phyloP scores from a whole-genome alignment of 1,140 invertebrate genomes.

The Zaprionus ghesquierei region DNA sequence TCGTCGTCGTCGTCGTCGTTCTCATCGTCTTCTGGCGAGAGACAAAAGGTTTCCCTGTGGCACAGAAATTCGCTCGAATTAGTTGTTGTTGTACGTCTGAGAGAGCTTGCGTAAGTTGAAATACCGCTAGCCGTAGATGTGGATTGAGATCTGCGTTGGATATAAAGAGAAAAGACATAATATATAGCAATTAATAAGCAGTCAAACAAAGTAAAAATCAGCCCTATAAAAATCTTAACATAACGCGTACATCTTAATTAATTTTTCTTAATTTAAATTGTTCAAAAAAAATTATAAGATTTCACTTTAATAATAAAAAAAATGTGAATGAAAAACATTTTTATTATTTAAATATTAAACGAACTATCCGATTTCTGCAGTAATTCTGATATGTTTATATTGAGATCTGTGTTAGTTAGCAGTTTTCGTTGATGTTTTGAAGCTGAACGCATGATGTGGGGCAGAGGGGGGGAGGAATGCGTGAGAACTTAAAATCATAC shows the following conservation, averaged over 20 bases:
- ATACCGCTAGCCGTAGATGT: constrained; percentile 82
- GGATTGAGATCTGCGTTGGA: constrained; percentile 81
- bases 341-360: neutral
- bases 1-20: constrained; percentile 59
- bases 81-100: constrained; percentile 79
- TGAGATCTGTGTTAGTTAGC: constrained; percentile 10
- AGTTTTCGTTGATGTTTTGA: constrained; percentile 19
- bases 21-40: constrained; percentile 74
- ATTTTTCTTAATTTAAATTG: neutral
- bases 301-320: constrained; percentile 1
- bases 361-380: neutral
- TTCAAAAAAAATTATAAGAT: neutral
- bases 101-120: constrained; percentile 81
- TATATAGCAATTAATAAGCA: neutral
- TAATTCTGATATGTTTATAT: constrained; percentile 12
- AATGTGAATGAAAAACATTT: constrained; percentile 9
- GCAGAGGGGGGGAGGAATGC: constrained; percentile 3
- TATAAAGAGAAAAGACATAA: neutral
- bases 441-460: constrained; percentile 12
- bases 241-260: neutral
- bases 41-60: constrained; percentile 81
- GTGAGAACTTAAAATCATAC: constrained; percentile 18
- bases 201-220: neutral
- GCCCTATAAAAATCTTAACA: neutral
- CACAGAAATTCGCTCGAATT: constrained; percentile 82